Conservation (phyloP, 2,888 invertebrate species). For the Podabrus alpinus region DNA sequence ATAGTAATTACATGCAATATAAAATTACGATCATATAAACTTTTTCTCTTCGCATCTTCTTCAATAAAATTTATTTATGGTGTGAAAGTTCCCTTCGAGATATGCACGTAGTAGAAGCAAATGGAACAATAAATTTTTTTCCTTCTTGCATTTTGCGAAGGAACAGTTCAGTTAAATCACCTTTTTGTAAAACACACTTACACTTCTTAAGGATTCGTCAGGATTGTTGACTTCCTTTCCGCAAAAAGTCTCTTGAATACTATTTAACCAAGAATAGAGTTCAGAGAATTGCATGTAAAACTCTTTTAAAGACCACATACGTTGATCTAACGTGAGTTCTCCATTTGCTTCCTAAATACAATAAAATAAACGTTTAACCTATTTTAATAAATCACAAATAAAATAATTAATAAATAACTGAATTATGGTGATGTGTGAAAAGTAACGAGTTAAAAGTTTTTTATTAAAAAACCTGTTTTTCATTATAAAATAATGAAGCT, state of each 20-base stretch:
- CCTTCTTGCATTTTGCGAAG: not conserved
- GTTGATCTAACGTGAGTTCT: slow-evolving; percentile 71
- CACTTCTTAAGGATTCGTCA: slow-evolving; percentile 70
- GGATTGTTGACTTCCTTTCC: slow-evolving; percentile 73
- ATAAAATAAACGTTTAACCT: slow-evolving; percentile 7
- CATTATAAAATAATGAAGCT: not conserved
- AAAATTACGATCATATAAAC: not conserved
- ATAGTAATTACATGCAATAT: not conserved
- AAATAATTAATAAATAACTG: not conserved
- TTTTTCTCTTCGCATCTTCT: not conserved
- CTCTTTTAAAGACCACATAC: slow-evolving; percentile 75
- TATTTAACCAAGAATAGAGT: slow-evolving; percentile 79
- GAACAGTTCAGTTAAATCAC: not conserved
- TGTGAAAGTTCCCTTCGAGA: not conserved
- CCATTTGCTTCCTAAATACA: slow-evolving; percentile 73
- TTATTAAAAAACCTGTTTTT: not conserved
- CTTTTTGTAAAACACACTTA: slow-evolving; percentile 50
- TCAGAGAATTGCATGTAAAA: slow-evolving; percentile 79
- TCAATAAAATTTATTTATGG: not conserved
- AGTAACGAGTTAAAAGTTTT: not conserved
- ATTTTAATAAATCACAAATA: not conserved
- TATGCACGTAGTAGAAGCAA: not conserved
- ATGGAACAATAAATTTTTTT: not conserved
- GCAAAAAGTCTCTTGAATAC: slow-evolving; percentile 77
- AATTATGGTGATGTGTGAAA: not conserved